Base-by-base conservation (phyloP, 2,113 vertebrate species). In the Hemicordylus capensis region DNA sequence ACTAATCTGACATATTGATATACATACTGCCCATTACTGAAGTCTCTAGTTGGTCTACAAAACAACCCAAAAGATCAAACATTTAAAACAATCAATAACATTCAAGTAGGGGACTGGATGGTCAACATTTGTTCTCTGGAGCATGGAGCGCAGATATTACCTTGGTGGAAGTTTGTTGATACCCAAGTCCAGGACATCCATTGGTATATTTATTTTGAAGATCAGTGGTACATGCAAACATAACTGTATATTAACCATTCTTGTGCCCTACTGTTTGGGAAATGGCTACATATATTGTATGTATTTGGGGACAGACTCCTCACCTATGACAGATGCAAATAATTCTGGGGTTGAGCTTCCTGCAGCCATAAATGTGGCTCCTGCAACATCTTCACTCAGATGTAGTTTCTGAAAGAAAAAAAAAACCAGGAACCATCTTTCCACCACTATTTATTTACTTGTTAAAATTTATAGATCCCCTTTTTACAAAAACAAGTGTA, bases 331-430 rank as follows among this genome's bases (percentile, higher is more conserved):
- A 11, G 99, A 99, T 54, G 99, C 98, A 92, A 99, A 99, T 37
- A 99, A 96, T 89, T 99, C 99, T 10, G 99, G 99, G 0, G 98
- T 99, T 3, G 99, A 99, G 94, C 99, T 99, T 87, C 98, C 99
- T 24, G 99, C 99, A 84, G 99, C 99, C 99, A 99, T 99, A 95
- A 99, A 99, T 31, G 99, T 99, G 83, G 99, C 99, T 88, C 99
- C 99, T 1, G 99, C 99, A 69, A 99, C 99, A 88, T 99, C 99
- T 95, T 98, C 99, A 37, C 98, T 99, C 89, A 99, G 95, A 91
- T 99, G 98, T 58, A 99, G 95, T 96, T 97, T 98, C 99, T 99
- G 94, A 83, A 96, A 95, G 56, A 94, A 84, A 95, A 85, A 26
- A 59, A 73, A 61, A 61, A 34, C 4, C 37, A 15, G 56, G 31